These are phyloP conservation scores for Cricetomys ansorgei DNA, from an alignment of 2,113 vertebrate species.

Conservation along the genomic window DNA sequence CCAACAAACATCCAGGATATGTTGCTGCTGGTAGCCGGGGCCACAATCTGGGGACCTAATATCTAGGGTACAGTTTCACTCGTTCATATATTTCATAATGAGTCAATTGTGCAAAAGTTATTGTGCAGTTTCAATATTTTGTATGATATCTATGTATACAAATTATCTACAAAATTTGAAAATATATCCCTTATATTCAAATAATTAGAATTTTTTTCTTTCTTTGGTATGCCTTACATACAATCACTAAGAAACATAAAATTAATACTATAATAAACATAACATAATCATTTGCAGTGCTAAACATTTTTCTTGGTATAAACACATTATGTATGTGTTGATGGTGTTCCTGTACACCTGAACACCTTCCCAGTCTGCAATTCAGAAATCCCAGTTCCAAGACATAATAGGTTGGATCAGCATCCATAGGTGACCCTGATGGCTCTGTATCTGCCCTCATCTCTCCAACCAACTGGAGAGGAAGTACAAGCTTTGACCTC, in stretches of 20 bases:
- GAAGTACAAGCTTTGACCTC: not conserved
- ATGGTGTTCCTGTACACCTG: not conserved
- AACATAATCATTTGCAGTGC: not conserved
- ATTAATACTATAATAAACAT: not conserved
- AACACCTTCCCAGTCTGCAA: fast-evolving
- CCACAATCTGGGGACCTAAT: not conserved
- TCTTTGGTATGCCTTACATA: not conserved
- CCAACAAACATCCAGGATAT: not conserved
- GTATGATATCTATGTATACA: not conserved
- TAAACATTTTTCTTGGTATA: not conserved
- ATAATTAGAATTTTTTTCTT: not conserved
- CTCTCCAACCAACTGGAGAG: not conserved
- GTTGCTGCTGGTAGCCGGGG: not conserved
- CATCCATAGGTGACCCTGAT: no score
- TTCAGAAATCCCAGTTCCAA: not conserved
- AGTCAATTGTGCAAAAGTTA: not conserved
- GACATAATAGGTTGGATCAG: not conserved
- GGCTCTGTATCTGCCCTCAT: not conserved
- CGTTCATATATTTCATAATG: not conserved
- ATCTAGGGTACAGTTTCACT: not conserved
- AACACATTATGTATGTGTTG: not conserved
- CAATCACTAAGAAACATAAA: not conserved
- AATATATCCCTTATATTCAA: not conserved
- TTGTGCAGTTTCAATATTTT: not conserved
- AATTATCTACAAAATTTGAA: not conserved